phyloP scores from a whole-genome alignment of 2,888 invertebrate species.

The Cerceris ruficornis region DNA sequence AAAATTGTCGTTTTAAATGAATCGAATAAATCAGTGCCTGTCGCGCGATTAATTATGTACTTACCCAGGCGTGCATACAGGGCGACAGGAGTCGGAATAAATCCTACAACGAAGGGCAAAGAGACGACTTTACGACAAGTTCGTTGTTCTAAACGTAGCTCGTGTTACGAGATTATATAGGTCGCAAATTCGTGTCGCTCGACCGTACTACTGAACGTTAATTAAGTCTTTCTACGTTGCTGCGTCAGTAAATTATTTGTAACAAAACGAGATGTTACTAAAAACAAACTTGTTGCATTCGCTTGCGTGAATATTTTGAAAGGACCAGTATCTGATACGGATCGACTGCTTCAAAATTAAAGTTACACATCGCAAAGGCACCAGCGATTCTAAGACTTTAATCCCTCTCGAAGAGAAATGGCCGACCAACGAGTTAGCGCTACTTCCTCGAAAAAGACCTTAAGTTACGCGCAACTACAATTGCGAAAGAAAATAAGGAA shows the following conservation, averaged over 20 bases:
- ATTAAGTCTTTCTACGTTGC: constrained; percentile 30
- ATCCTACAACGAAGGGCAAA: constrained; percentile 23
- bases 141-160: constrained; percentile 35
- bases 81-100: constrained; percentile 24
- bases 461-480: background rate
- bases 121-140: constrained; percentile 38
- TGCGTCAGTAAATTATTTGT: constrained; percentile 24
- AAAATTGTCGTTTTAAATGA: background rate
- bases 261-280: background rate
- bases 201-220: constrained; percentile 28
- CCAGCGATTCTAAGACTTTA: too few relatives aligned
- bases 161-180: constrained; percentile 21
- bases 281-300: too few relatives aligned
- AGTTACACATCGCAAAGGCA: too few relatives aligned
- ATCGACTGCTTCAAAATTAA: too few relatives aligned
- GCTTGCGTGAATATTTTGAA: too few relatives aligned
- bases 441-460: background rate
- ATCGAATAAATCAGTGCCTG: constrained; percentile 18
- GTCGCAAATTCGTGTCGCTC: constrained; percentile 26
- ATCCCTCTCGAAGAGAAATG: background rate
- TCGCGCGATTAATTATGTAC: constrained; percentile 20
- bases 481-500: background rate
- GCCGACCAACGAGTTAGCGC: background rate
- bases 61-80: background rate
- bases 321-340: too few relatives aligned